A percentile compares a stretch with the other conserved stretches of the same genome.
Evolutionary conservation across 2,888 invertebrate genomes (phyloP).

Genomic region (Pandemis cinnamomeana): DNA sequence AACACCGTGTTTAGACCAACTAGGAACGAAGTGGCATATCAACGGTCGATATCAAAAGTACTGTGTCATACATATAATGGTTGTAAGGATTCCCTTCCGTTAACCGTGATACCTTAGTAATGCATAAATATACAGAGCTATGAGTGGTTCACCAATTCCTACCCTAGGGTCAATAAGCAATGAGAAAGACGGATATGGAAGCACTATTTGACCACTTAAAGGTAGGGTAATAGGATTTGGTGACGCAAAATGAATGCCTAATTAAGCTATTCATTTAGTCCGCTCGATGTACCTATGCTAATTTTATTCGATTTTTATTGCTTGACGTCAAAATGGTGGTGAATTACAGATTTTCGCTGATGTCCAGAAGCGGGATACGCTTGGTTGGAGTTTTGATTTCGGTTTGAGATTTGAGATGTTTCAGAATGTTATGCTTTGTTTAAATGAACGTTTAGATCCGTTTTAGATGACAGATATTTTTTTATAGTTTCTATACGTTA

Average conservation of each 20-base stretch:
- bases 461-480: background rate
- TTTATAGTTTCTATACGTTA: slow-evolving; percentile 21
- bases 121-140: slow-evolving; percentile 51
- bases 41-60: slow-evolving; percentile 68
- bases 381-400: background rate
- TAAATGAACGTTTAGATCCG: background rate
- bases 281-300: background rate
- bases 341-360: background rate
- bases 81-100: slow-evolving; percentile 67
- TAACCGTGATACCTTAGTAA: slow-evolving; percentile 66
- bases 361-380: background rate
- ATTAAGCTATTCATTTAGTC: slow-evolving; percentile 8
- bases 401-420: background rate
- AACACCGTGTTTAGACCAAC: background rate
- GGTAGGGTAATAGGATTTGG: slow-evolving; percentile 34
- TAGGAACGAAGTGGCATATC: slow-evolving; percentile 38
- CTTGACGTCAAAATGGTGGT: background rate
- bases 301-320: background rate
- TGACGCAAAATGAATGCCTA: slow-evolving; percentile 30
- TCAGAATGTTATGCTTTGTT: background rate
- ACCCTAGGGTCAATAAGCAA: slow-evolving; percentile 56
- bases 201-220: slow-evolving; percentile 39
- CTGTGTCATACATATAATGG: slow-evolving; percentile 45
- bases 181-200: slow-evolving; percentile 44
- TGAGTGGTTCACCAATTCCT: slow-evolving; percentile 60